Evolutionary conservation across 2,797 vertebrate species (phyloP), one percentile per base, ranked within the genome.

Genomic region (Natrix natrix): DNA sequence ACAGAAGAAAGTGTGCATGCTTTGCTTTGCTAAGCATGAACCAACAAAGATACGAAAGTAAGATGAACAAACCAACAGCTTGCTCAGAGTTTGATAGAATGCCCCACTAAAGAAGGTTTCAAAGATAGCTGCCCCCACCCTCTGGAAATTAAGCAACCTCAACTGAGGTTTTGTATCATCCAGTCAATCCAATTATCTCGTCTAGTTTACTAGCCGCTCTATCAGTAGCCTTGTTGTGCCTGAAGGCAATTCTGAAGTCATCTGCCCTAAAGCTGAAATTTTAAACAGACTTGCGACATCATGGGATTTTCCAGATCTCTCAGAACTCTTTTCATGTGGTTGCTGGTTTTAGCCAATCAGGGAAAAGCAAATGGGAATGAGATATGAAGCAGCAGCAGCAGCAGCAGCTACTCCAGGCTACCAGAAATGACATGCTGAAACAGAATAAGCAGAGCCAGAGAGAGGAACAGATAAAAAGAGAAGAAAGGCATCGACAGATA

Each of bases 341-440:
- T 90, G 83, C 90, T 94, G 20, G 37, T 95, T 95, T 94, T 17
- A 91, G 91, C 91, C 88, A 90, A 93, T 93, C 94, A 86, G 55
- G 93, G 92, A 4, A 28, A 74, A 87, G 89, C 28, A 89, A 14
- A 93, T 52, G 93, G 92, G 86, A 61, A 93, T 93, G 87, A 61
- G 59, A 89, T 87, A 57, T 17, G 60, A 48, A 60, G 24, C 1
- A 57, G 28, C 0, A 60, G 4, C 43, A n/a, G 37, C 60, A 89
- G 43, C 43, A 43, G 37, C 60, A 89, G 43, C 43, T 3, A 48
- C 37, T 56, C 14, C 24, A 22, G 24, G 86, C 8, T 57, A 57
- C 48, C 2, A 22, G 10, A 83, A n/a, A 92, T 69, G 26, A 59
- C 10, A 88, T 2, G 1, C 24, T 52, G 48, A 86, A 86, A 61